Evolutionary conservation across 2,888 invertebrate species (phyloP), one percentile per base, ranked within the genome.

Genomic region (Himalopsyche tibetana): DNA sequence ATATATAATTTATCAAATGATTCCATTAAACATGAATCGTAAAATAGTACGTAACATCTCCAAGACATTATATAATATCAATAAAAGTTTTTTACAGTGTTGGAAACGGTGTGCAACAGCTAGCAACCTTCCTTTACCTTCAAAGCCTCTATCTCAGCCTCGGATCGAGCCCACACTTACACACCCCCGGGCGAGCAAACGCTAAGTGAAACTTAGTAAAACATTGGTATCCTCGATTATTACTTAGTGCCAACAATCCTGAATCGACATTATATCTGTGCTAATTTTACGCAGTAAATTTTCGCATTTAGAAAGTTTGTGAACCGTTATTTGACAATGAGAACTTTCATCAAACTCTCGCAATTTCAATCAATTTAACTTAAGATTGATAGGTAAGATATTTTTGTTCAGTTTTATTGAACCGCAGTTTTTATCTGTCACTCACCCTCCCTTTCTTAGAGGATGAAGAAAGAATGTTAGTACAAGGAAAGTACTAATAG

Each of bases 201-300:
- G 28, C 63, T 63, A 63, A 63, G 63, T 63, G 63, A 63, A 63
- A 63, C 63, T 63, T 63, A 19, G 63, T 63, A 28, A 63, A 63
- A 63, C 63, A 63, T 63, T 6, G 63, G 63, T 63, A n/a, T 63
- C 15, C 51, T 15, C 51, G 63, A 63, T 19, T 63, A 63, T 63
- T 63, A 63, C 63, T 63, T 63, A 63, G 63, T 28, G 8, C 19
- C 15, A 19, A 63, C 63, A 63, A 63, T 63, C 63, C 9, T 19
- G 63, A 15, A 51, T 63, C 63, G 63, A 28, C n/a, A 63, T 63
- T 63, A 63, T 63, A 63, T 63, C 63, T 63, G n/a, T 9, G 63
- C 63, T 63, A 63, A 63, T 63, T 63, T 63, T n/a, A 28, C 63
- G 4, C 11, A 15, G 63, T 28, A 28, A 63, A 28, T 19, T 63